Evolutionary conservation across 2,797 vertebrate species (phyloP), one percentile per base, ranked within the genome.

Genomic region (Syngnathus acus): DNA sequence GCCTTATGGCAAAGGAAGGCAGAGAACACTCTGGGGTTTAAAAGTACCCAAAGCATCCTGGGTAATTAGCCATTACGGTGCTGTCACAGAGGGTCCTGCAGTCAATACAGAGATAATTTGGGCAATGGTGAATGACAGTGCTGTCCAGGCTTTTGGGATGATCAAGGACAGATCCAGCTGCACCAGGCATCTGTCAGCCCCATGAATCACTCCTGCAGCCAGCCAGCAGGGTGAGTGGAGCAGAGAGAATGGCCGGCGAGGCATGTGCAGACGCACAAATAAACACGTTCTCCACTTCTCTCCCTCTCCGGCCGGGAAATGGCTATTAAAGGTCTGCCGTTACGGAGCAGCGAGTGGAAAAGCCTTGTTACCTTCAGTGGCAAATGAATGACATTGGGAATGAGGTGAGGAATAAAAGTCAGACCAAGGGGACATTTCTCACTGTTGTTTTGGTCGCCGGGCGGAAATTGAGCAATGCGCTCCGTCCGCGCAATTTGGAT

Each of bases 91-190:
- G 94, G 94, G 94, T 95, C 96, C 94, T 93, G 89, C 94, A 97
- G 96, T 98, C 95, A 96, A 98, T 98, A 98, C 93, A 98, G 93
- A 96, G 95, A 99, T 99, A 97, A 98, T 99, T 98, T 98, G 95
- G 95, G 95, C 96, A 98, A 96, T 98, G 96, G 94, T 96, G 95
- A 98, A 97, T 98, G 95, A 96, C 97, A 98, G 94, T 89, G 82
- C 94, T 95, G 95, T 96, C 95, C 95, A 93, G 95, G 94, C 94
- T 97, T 96, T 97, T 93, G 94, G 95, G 93, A 96, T 98, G 95
- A 98, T 98, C 97, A 98, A 98, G 95, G 95, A 98, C 94, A 97
- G 93, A 98, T 97, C 94, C 96, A 98, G 95, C 95, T 97, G 96
- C 92, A 97, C 94, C 91, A 95, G 94, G 96, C 95, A 97, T 98